Conservation (phyloP, 2,797 vertebrate genomes). For the Podargus strigoides region DNA sequence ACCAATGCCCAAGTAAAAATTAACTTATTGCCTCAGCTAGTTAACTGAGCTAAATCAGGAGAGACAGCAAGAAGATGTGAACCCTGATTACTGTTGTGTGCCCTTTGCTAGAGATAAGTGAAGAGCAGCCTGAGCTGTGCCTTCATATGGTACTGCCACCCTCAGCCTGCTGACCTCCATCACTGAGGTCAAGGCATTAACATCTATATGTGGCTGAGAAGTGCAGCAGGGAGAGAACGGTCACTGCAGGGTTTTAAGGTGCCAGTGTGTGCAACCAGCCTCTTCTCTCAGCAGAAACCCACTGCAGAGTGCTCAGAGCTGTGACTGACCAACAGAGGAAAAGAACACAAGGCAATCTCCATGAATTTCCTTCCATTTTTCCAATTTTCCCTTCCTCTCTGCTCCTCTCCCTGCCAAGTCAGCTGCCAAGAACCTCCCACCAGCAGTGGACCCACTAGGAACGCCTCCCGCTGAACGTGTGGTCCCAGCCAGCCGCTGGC, state of each 20-base stretch:
- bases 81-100: background rate
- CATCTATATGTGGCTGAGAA: background rate
- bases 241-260: background rate
- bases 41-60: background rate
- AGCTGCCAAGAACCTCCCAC: background rate
- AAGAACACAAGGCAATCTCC: accelerated
- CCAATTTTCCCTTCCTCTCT: background rate
- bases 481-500: background rate
- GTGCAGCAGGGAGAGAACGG: background rate
- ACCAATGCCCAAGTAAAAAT: background rate
- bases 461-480: background rate
- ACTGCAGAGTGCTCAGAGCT: background rate
- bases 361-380: background rate
- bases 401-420: background rate
- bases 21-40: background rate
- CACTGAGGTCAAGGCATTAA: background rate
- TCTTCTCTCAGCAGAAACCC: background rate
- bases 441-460: background rate
- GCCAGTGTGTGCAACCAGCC: background rate
- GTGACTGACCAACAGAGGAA: background rate
- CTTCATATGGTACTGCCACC: background rate
- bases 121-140: background rate
- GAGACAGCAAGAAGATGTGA: background rate
- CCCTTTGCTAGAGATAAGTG: background rate
- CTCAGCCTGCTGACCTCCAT: background rate